Percentiles rank a stretch among this genome's conserved stretches.
These are phyloP conservation scores for Trachythela sp. DNA, from an alignment of 64 coral and sea anemone genomes.

Conservation along the genomic window DNA sequence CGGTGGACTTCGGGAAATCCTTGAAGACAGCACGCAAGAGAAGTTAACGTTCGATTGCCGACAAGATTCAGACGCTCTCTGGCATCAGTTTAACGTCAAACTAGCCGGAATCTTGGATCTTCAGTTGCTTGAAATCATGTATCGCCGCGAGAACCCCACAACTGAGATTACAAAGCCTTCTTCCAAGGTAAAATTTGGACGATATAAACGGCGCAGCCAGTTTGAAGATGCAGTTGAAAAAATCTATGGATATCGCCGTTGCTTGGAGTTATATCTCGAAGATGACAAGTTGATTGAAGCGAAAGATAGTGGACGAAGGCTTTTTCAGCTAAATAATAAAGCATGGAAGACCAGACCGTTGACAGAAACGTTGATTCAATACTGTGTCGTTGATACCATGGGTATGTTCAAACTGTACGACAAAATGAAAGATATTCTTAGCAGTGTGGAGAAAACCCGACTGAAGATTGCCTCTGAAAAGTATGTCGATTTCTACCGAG, in stretches of 20 bases:
- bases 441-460: conserved; percentile 21
- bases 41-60: conserved; percentile 79
- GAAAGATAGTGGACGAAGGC: background rate
- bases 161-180: background rate
- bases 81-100: conserved; percentile 54
- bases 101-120: conserved; percentile 58
- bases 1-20: conserved; percentile 46
- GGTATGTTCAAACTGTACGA: conserved; percentile 53
- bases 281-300: background rate
- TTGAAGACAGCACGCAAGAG: conserved; percentile 52
- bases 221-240: background rate
- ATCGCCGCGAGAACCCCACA: conserved; percentile 26
- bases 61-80: conserved; percentile 63
- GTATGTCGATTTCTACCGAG: conserved; percentile 57
- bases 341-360: background rate
- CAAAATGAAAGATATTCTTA: conserved; percentile 16
- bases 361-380: conserved; percentile 1
- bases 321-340: background rate
- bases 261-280: background rate
- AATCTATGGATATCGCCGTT: conserved; percentile 3
- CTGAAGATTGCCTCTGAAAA: conserved; percentile 57
- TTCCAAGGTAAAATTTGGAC: background rate
- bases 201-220: conserved; percentile 6
- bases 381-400: conserved; percentile 37
- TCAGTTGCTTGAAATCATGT: conserved; percentile 65